Evolutionary conservation across 1,140 invertebrate species (phyloP), one percentile per base, ranked within the genome.

Genomic region (Whitmania pigra): DNA sequence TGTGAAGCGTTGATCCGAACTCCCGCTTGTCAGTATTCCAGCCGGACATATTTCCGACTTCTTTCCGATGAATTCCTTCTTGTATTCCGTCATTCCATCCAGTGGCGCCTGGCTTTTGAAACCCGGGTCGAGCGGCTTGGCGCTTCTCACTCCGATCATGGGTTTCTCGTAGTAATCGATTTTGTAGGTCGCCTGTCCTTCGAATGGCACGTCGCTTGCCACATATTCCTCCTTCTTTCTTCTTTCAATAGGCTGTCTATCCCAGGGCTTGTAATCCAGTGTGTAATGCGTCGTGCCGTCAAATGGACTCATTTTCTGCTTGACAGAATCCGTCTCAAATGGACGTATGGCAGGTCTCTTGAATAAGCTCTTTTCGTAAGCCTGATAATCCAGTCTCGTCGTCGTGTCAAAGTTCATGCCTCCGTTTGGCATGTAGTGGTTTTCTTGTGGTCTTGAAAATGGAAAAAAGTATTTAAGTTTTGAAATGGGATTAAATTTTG

Each of bases 231-330:
- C 75, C 67, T 77, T 76, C 40, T 71, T 74, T 73, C 60, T 75
- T 72, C 18, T 74, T 75, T 63, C 57, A 20, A 5, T 63, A 13
- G 22, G 22, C 29, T 63, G 57, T 73, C 77, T 74, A 17, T 78
- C 74, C 80, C 80, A 82, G 67, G 79, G 78, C 43, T 76, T 77
- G 77, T 76, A 83, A 73, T 83, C 81, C n/a, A 76, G 71, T 11
- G 72, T 76, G 75, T 83, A 82, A 69, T 78, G 82, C 36, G 82
- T 82, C 15, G 75, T 76, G 13, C 78, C 81, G 57, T 83, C 78
- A 74, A 82, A 82, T 22, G 22, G 57, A 63, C 22, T 22, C 57
- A 25, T 63, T 71, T 77, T 73, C 17, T 77, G 76, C n/a, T 69
- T 73, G 53, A 74, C 72, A 57, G 77, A 76, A 13, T 74, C 75